These are phyloP conservation scores for Steinernema carpocapsae DNA, from an alignment of 2,888 invertebrate genomes.

Conservation along the genomic window DNA sequence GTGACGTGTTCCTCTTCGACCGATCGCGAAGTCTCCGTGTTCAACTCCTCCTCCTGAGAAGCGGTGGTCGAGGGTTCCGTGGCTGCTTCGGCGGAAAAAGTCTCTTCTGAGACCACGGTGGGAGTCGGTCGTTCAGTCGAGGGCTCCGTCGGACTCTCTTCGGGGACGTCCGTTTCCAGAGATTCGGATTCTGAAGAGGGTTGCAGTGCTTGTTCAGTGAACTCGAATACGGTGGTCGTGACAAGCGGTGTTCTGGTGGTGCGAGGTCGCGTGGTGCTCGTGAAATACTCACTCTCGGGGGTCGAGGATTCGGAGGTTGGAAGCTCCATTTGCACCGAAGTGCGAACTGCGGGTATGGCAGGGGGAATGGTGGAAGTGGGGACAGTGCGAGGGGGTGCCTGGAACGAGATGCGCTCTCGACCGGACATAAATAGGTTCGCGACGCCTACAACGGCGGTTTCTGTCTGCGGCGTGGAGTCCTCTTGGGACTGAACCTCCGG, in stretches of 20 bases:
- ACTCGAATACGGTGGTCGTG: conserved; percentile 1
- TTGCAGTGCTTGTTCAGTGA: conserved; percentile 29
- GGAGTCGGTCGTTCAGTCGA: neutral
- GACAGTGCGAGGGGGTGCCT: neutral
- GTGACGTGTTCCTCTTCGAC: neutral
- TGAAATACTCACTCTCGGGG: conserved; percentile 15
- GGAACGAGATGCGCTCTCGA: too few species aligned
- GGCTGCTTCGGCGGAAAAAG: conserved; percentile 33
- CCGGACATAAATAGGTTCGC: conserved; percentile 25
- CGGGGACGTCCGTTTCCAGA: conserved; percentile 21
- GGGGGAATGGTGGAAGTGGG: neutral
- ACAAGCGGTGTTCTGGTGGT: conserved; percentile 33
- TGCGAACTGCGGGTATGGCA: neutral
- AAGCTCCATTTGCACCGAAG: neutral
- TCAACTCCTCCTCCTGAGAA: conserved; percentile 22
- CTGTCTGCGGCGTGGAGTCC: neutral
- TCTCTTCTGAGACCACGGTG: conserved; percentile 7
- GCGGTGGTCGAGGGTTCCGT: conserved; percentile 18
- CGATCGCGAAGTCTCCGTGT: conserved; percentile 1
- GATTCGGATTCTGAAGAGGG: conserved; percentile 23
- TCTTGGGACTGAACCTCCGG: conserved; percentile 24
- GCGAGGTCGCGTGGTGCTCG: neutral
- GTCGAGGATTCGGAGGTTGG: neutral
- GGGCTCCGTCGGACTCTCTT: neutral
- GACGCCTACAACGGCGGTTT: conserved; percentile 13